Percentiles rank a stretch among this genome's conserved stretches.
Conservation (phyloP, 1,140 invertebrate genomes). For the Halictus rubicundus region DNA sequence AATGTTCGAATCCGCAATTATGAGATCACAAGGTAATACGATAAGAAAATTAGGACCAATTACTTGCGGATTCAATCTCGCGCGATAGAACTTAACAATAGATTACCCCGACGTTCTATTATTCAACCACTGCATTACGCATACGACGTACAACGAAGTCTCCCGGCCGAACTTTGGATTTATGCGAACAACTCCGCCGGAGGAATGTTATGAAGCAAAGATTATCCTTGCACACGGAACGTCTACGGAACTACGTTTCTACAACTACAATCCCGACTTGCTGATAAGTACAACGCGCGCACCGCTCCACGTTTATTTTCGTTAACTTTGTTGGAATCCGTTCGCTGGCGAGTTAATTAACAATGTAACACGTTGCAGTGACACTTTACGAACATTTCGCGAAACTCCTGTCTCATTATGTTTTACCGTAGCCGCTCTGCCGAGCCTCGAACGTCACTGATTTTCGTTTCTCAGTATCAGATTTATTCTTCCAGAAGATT, state of each 20-base stretch:
- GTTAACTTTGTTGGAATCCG: no score
- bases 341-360: no score
- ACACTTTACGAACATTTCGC: no score
- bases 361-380: no score
- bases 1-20: not conserved
- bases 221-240: not conserved
- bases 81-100: not conserved
- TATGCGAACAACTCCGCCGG: not conserved
- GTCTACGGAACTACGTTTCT: no score
- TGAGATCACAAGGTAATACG: not conserved
- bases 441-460: no score
- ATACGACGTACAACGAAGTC: not conserved
- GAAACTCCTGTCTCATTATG: no score
- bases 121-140: not conserved
- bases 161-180: not conserved
- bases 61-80: not conserved
- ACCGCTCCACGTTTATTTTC: no score
- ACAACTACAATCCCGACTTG: no score
- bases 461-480: no score
- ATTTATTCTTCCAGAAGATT: no score
- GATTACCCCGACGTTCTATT: not conserved
- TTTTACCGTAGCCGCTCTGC: no score
- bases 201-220: slow-evolving; percentile 4
- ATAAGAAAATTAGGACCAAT: not conserved
- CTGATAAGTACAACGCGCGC: not conserved